Evolutionary conservation across 2,113 vertebrate genomes (phyloP).

Genomic region (Aptenodytes patagonicus): DNA sequence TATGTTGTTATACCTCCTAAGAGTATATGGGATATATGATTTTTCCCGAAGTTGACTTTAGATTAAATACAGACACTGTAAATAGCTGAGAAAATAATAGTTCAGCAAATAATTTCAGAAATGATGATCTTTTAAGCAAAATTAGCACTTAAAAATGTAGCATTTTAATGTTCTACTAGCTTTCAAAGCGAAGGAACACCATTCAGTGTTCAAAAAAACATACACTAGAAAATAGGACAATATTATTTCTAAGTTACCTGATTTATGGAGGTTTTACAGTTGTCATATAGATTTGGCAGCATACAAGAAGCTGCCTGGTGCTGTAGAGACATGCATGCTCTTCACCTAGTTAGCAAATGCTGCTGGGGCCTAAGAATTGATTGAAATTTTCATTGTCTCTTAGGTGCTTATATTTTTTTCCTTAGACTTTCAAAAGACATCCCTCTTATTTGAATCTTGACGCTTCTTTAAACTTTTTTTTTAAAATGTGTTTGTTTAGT

Average conservation of each 20-base stretch:
- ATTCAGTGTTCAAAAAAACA: neutral
- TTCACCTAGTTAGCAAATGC: neutral
- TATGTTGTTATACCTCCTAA: neutral
- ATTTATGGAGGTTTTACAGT: neutral
- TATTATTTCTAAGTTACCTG: neutral
- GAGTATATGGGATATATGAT: neutral
- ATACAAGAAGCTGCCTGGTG: neutral
- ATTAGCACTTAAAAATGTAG: neutral
- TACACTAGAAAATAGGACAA: neutral
- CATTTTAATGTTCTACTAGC: neutral
- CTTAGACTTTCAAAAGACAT: neutral
- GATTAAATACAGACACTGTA: neutral
- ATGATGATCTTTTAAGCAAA: neutral
- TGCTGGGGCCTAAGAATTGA: neutral
- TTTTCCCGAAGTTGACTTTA: neutral
- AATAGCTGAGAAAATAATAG: neutral
- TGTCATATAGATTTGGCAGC: neutral
- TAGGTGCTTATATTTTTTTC: neutral
- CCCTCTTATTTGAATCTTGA: neutral
- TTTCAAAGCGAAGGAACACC: neutral
- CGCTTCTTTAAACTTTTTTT: neutral
- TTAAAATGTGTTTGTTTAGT: neutral
- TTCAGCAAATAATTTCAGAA: neutral
- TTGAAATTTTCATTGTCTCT: slow-evolving; percentile 43
- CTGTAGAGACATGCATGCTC: neutral